A percentile compares a stretch with the other conserved stretches of the same genome.
These are phyloP conservation scores for Myiothlypis coronata DNA, from an alignment of 2,797 vertebrate genomes.

Conservation along the genomic window DNA sequence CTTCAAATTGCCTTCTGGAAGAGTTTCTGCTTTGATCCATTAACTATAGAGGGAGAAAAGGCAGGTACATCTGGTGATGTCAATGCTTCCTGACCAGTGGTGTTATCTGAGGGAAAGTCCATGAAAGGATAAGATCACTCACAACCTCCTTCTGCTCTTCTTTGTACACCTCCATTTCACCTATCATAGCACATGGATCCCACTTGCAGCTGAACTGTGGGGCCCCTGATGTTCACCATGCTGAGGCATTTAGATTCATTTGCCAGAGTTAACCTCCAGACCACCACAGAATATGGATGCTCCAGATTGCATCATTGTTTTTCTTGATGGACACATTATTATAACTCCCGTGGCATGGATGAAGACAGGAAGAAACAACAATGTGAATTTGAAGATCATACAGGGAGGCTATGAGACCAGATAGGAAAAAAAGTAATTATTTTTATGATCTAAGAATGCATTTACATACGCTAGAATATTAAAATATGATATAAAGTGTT, in stretches of 20 bases:
- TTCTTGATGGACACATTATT: neutral
- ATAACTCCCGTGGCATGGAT: neutral
- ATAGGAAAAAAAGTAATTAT: neutral
- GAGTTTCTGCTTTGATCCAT: neutral
- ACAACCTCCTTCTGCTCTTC: neutral
- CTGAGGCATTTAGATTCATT: neutral
- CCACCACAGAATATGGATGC: neutral
- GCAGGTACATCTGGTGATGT: fast-evolving
- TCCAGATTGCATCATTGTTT: neutral
- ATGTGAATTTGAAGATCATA: neutral
- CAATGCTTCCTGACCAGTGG: neutral
- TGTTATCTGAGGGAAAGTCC: neutral
- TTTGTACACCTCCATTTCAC: neutral
- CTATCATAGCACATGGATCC: fast-evolving
- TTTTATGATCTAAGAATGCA: neutral
- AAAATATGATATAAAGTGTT: neutral
- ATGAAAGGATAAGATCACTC: neutral
- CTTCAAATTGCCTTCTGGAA: neutral
- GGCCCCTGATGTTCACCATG: neutral
- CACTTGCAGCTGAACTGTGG: neutral
- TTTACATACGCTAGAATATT: neutral
- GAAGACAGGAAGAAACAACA: neutral
- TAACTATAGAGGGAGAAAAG: neutral
- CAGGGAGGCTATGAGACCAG: neutral
- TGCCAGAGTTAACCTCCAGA: neutral